Percentiles rank a stretch among this genome's conserved stretches.
These are phyloP conservation scores for Drosophila incognita DNA, from an alignment of 2,888 invertebrate genomes.

Conservation along the genomic window DNA sequence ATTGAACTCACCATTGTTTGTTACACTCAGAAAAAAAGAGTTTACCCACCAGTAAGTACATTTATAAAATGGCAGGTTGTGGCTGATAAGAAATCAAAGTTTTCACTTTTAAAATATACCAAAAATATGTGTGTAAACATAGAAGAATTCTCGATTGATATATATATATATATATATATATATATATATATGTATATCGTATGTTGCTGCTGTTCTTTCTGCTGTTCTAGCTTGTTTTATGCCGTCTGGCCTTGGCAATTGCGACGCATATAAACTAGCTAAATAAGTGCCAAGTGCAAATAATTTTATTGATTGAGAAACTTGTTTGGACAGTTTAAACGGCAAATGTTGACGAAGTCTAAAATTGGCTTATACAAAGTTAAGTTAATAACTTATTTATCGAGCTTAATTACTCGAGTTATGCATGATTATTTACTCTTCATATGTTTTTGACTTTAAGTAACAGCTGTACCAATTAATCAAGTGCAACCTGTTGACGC, in stretches of 20 bases:
- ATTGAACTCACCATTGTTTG: slow-evolving; percentile 23
- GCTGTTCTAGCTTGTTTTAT: slow-evolving; percentile 23
- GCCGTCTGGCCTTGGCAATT: slow-evolving; percentile 43
- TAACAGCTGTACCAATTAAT: slow-evolving; percentile 26
- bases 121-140: too few relatives aligned
- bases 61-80: fast-evolving
- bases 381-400: not conserved
- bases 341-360: not conserved
- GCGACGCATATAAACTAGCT: slow-evolving; percentile 35
- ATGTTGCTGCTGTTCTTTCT: slow-evolving; percentile 13
- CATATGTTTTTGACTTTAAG: not conserved
- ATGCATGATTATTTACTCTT: slow-evolving; percentile 2
- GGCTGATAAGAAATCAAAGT: too few relatives aligned
- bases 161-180: too few relatives aligned
- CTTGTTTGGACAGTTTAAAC: not conserved
- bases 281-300: slow-evolving; percentile 13
- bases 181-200: too few relatives aligned
- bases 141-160: too few relatives aligned
- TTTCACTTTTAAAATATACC: too few relatives aligned
- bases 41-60: not conserved
- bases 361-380: not conserved
- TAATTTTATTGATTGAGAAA: not conserved
- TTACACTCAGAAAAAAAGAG: not conserved
- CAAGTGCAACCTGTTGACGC: slow-evolving; percentile 5
- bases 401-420: not conserved